Conservation (phyloP, 2,797 vertebrate genomes). For the Diplodus puntazzo region DNA sequence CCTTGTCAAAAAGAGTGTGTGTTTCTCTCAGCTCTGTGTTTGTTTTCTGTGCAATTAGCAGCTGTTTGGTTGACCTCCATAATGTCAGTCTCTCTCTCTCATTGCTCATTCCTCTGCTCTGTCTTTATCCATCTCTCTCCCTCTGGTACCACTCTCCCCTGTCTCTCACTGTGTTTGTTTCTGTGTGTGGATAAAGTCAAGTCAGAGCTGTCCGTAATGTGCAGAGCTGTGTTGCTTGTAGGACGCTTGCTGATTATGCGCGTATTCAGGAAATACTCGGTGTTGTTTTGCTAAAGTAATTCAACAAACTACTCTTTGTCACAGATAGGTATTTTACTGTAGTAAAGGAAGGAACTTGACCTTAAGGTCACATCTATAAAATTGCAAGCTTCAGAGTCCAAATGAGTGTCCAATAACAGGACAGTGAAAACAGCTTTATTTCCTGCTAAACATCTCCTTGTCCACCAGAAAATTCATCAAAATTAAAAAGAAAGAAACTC, state of each 20-base stretch:
- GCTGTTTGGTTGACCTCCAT: slow-evolving; percentile 72
- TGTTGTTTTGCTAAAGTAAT: slow-evolving; percentile 10
- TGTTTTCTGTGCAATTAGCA: slow-evolving; percentile 70
- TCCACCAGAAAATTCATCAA: not conserved
- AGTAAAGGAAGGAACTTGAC: not conserved
- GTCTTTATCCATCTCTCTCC: slow-evolving; percentile 34
- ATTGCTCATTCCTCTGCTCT: slow-evolving; percentile 29
- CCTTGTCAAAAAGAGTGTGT: slow-evolving; percentile 43
- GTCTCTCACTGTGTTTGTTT: slow-evolving; percentile 61
- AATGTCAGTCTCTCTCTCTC: slow-evolving; percentile 40
- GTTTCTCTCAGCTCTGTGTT: slow-evolving; percentile 46
- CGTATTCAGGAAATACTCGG: slow-evolving; percentile 35
- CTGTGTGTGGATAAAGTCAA: slow-evolving; percentile 62
- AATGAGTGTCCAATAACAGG: slow-evolving; percentile 1
- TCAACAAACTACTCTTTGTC: slow-evolving; percentile 19
- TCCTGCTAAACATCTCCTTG: not conserved
- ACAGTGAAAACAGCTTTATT: slow-evolving; percentile 1
- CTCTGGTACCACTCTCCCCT: slow-evolving; percentile 67
- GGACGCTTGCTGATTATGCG: slow-evolving; percentile 40
- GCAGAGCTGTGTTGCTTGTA: slow-evolving; percentile 54
- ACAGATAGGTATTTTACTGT: not conserved
- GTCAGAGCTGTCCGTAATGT: slow-evolving; percentile 43
- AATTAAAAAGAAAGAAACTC: not conserved
- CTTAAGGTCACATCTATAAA: slow-evolving; percentile 21
- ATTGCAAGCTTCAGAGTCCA: not conserved